Base-by-base conservation (phyloP, 2,888 invertebrate species). In the Leptodirus hochenwartii region DNA sequence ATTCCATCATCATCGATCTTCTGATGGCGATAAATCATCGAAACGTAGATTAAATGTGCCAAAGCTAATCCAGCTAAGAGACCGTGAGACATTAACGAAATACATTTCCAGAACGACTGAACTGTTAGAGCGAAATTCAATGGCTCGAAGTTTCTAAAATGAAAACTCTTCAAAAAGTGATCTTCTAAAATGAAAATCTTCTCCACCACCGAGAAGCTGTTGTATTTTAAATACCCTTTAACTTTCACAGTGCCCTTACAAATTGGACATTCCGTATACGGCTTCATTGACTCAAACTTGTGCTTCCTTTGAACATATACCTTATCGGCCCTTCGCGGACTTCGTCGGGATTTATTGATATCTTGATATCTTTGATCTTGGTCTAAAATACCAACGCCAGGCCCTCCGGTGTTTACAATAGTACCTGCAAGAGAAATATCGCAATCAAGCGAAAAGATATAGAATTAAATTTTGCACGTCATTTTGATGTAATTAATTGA, bases 61-160 rank as follows among this genome's bases (percentile, higher is more conserved):
- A 70, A 47, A 0, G 66, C 60, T 10, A 69, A 37, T 0, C 70
- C 70, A 0, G 64, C 69, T 1, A 70, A 53, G 3, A 69, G 51
- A 0, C 69, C 69, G 44, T 66, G 69, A 41, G 66, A 67, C 0
- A 69, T 58, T 0, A 58, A 56, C 0, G 66, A 62, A 5, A 59
- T 51, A 24, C 58, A 56, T 3, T 61, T 51, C 62, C 64, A 66
- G 43, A 56, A 53, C 47, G 58, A 58, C 39, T 70, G 69, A 1
- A 59, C 50, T 1, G 48, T 43, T 8, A 67, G 40, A 0, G 69
- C 68, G 15, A 67, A 49, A 39, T 68, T 64, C 17, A 69, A 42
- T 0, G 68, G 66, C 1, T 22, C 31, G 15, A 27, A 35, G 22
- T 29, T 25, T 23, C 39, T 40, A 27, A 20, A 35, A 31, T 10